Evolutionary conservation across 2,888 invertebrate species (phyloP), one percentile per base, ranked within the genome.

Genomic region (Ellobium chinense): DNA sequence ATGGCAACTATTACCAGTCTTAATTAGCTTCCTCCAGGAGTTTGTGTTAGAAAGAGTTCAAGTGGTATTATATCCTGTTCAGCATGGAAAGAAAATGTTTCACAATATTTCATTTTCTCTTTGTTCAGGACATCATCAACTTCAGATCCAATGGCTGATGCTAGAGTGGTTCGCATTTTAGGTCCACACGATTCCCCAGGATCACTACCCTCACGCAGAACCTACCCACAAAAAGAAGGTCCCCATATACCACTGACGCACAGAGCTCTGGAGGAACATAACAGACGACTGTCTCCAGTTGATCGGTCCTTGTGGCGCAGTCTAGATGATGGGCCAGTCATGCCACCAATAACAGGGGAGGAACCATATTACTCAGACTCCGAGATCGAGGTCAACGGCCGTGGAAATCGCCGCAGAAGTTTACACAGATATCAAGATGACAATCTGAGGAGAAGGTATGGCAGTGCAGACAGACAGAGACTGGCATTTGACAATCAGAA

Each of bases 361-460:
- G 80, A 80, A 21, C 75, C 75, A 0, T 80, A 80, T 62, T 75
- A 69, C 31, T 80, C 80, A 62, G 80, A 80, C 63, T 75, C 80
- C 69, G 80, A 80, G 62, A 75, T 80, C 63, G 60, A 75, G 36
- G 39, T 74, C 7, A 29, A 37, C 34, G 39, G 62, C 7, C 63
- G 39, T 7, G 58, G 63, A 18, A 27, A 36, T 27, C 72, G 73
- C 0, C 56, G 74, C 29, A 72, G 56, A 34, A 69, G 68, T 36
- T 12, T 18, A 12, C 37, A 39, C n/a, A 39, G 46, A 65, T 29
- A 65, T 58, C n/a, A 34, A 66, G 24, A 39, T 70, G 31, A n/a
- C 31, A n/a, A n/a, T n/a, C n/a, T n/a, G n/a, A n/a, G n/a, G n/a
- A n/a, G n/a, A n/a, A n/a, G n/a, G n/a, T n/a, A n/a, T n/a, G n/a